Conservation (phyloP, 2,113 vertebrate genomes). For the Amazona vittata region DNA sequence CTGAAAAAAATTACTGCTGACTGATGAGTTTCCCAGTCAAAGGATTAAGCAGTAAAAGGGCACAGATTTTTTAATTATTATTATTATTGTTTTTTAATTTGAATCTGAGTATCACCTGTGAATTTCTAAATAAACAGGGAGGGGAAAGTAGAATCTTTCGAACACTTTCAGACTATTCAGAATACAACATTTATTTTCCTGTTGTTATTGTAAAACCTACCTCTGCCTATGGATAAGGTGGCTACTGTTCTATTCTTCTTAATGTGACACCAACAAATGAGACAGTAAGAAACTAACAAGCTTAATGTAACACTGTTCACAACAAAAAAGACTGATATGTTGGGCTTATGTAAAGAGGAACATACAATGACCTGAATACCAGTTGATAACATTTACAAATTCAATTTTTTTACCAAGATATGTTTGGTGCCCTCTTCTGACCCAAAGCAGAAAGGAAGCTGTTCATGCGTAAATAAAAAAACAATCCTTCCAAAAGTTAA, state of each 20-base stretch:
- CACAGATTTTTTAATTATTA: not conserved
- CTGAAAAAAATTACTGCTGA: not conserved
- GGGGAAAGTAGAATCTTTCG: not conserved
- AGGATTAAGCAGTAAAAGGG: not conserved
- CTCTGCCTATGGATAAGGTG: not conserved
- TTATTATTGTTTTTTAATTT: not conserved
- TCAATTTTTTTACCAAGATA: not conserved
- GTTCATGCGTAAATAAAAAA: not conserved
- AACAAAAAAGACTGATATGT: not conserved
- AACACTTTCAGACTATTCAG: not conserved
- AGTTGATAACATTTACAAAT: not conserved
- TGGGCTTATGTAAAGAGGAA: not conserved
- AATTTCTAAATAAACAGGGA: not conserved
- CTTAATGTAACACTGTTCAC: not conserved
- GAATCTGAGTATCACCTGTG: not conserved
- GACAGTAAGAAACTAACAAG: not conserved
- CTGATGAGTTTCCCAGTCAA: not conserved
- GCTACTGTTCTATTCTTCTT: not conserved
- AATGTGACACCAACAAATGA: not conserved
- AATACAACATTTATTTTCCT: not conserved
- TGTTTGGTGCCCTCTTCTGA: slow-evolving; percentile 54
- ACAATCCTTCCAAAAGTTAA: not conserved
- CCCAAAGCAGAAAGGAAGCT: slow-evolving; percentile 1
- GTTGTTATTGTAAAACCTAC: not conserved
- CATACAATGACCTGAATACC: not conserved